Conservation (phyloP, 2,888 invertebrate species). For the Odontomyia ornata region DNA sequence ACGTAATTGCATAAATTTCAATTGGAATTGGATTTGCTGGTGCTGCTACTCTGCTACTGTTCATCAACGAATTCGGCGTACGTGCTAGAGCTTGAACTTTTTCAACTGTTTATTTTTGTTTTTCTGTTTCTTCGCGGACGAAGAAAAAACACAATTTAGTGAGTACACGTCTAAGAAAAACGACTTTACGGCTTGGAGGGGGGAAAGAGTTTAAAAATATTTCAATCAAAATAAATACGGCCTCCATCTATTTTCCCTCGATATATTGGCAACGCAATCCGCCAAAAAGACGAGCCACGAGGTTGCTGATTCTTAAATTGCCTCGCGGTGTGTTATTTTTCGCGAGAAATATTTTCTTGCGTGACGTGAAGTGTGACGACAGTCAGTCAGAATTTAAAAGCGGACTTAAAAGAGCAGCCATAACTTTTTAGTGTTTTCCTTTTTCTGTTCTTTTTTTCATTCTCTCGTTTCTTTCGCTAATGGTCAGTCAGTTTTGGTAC, state of each 20-base stretch:
- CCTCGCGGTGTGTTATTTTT: neutral
- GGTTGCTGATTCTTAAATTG: conserved; percentile 16
- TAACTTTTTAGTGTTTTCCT: neutral
- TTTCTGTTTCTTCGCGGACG: neutral
- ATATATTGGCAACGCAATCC: neutral
- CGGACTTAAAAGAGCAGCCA: no score
- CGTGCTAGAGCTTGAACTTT: neutral
- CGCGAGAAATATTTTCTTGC: neutral
- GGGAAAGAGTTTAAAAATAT: conserved; percentile 10
- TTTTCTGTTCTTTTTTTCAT: neutral
- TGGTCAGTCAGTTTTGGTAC: neutral
- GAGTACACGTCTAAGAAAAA: neutral
- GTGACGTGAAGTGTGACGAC: neutral
- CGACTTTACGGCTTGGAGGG: neutral
- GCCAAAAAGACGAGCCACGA: neutral
- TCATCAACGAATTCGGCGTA: neutral
- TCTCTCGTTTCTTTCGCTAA: neutral
- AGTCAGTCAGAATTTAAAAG: neutral
- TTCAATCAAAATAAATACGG: conserved; percentile 14
- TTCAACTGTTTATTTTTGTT: neutral
- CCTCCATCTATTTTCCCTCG: neutral
- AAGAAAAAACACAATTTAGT: neutral
- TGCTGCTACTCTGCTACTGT: neutral
- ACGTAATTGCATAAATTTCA: conserved; percentile 36
- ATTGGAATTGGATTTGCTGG: neutral